A percentile compares a stretch with the other conserved stretches of the same genome.
These are phyloP conservation scores for Portunus trituberculatus DNA, from an alignment of 1,140 invertebrate species.

Conservation along the genomic window DNA sequence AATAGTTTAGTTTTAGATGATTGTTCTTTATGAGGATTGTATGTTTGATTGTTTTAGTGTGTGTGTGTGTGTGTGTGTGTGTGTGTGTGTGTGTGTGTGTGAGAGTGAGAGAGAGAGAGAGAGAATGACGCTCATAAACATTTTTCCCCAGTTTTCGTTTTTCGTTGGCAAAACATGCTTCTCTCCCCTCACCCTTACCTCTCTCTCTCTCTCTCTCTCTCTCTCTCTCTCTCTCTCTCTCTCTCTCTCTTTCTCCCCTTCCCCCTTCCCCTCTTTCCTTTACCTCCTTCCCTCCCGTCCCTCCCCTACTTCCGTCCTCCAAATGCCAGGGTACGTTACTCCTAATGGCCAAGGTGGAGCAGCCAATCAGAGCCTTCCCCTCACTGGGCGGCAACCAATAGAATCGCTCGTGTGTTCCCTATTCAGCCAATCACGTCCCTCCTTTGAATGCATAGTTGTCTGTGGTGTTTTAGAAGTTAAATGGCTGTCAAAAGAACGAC, in stretches of 20 bases:
- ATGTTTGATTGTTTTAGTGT: background rate
- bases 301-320: background rate
- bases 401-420: too few species aligned
- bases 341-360: background rate
- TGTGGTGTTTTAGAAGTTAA: too few species aligned
- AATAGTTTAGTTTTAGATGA: too few species aligned
- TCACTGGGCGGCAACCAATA: too few species aligned
- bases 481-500: too few species aligned
- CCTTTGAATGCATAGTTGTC: too few species aligned
- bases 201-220: background rate
- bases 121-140: too few species aligned
- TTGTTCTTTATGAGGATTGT: background rate
- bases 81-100: slow-evolving; percentile 24
- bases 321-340: background rate
- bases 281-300: background rate
- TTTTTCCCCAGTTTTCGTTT: background rate
- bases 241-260: slow-evolving; percentile 44
- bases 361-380: background rate
- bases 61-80: slow-evolving; percentile 46
- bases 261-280: background rate
- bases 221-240: slow-evolving; percentile 33
- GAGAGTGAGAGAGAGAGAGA: background rate
- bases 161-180: background rate
- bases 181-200: background rate
- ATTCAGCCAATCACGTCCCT: too few species aligned